phyloP scores from a whole-genome alignment of 2,113 vertebrate genomes.

The Emberiza fucata region DNA sequence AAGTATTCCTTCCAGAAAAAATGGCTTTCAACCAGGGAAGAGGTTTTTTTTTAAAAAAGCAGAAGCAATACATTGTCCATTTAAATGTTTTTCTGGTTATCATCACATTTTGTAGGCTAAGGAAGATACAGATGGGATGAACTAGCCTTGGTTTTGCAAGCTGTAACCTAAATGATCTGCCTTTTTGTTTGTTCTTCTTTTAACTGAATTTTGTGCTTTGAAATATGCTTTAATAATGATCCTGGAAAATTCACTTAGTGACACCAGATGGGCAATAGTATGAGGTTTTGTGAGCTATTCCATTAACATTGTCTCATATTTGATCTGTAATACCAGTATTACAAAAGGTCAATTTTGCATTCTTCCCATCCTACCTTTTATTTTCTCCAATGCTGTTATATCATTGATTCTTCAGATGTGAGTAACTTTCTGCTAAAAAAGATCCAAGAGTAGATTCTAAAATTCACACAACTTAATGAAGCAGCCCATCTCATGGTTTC shows the following conservation, averaged over 20 bases:
- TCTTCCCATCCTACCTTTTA: background rate
- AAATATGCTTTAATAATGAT: background rate
- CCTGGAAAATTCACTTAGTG: background rate
- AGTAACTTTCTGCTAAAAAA: background rate
- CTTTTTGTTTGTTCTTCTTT: background rate
- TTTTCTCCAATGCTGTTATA: background rate
- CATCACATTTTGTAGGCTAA: background rate
- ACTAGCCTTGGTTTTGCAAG: background rate
- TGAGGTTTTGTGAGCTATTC: background rate
- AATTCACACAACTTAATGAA: background rate
- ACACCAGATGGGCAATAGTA: background rate
- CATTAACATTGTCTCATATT: background rate
- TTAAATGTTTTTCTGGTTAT: background rate
- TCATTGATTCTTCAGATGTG: background rate
- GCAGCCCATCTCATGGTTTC: background rate
- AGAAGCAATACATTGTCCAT: background rate
- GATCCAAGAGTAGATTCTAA: background rate
- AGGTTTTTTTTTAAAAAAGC: background rate
- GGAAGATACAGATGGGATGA: background rate
- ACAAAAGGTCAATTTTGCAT: background rate
- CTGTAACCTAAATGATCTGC: background rate
- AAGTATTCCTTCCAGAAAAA: slow-evolving; percentile 58
- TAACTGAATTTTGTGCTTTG: background rate
- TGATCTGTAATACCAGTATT: background rate
- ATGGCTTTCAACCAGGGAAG: background rate